Base-by-base conservation (phyloP, 2,113 vertebrate genomes). In the Periophthalmodon schlosseri region DNA sequence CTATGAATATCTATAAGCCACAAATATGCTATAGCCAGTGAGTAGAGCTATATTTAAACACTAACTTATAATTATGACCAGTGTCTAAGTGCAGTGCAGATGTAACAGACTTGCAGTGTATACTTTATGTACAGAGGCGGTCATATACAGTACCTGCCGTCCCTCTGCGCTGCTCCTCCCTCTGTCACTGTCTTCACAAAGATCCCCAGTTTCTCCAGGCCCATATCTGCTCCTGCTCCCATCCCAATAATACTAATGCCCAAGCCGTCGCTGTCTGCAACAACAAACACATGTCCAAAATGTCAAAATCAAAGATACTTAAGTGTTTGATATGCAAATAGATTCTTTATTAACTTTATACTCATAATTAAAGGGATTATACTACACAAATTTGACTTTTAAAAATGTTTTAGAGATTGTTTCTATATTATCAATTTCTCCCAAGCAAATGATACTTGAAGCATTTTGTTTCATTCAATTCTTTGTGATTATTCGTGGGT, bases 201-300 rank as follows among this genome's bases (percentile, higher is more conserved):
- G 93, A 98, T 99, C 9, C 97, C 97, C 77, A 99, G 85, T 79
- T 99, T 98, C 91, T 98, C 97, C 89, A 99, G 94, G 52, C 97
- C 97, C 96, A 98, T 98, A 83, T 98, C 97, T 0, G 97, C 97
- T 21, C 97, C 97, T 0, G 96, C 97, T 0, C 97, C 97, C 97
- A 99, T 99, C 16, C 97, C 97, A 0, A 99, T 99, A 85, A 99
- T 99, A 84, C 97, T 98, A 93, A 99, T 98, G 4, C 97, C 97
- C 77, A 99, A 88, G 34, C 97, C 97, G 4, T 97, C 96, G 0
- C 94, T 95, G 86, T 97, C 97, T 99, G 0, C 24, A 2, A 76
- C 4, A 70, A 56, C 77, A 67, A 64, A 84, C 21, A 63, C 68
- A 63, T 16, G 28, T 13, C 13, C 60, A 34, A 63, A 15, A 60